Percentiles rank a stretch among this genome's conserved stretches.
Conservation (phyloP, 2,888 invertebrate genomes). For the Chloroclysta siterata region DNA sequence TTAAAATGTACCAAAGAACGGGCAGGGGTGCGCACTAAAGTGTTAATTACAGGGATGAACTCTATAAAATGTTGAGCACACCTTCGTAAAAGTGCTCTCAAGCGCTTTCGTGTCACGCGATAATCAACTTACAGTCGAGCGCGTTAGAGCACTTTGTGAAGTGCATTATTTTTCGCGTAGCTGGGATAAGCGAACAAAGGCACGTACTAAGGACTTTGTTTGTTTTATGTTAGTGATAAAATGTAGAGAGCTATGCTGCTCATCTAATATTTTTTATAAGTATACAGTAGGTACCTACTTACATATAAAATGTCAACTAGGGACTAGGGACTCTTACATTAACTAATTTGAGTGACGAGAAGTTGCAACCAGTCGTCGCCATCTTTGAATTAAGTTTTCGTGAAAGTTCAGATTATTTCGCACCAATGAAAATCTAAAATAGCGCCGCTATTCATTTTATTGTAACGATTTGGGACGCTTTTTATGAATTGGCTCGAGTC, state of each 20-base stretch:
- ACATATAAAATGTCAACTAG: no score
- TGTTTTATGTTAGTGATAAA: slow-evolving; percentile 32
- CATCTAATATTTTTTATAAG: slow-evolving; percentile 20
- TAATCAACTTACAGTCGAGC: slow-evolving; percentile 30
- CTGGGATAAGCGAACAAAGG: slow-evolving; percentile 25
- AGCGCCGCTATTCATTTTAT: no score
- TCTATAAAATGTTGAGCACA: slow-evolving; percentile 36
- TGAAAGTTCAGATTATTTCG: background rate
- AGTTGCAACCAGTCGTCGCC: no score
- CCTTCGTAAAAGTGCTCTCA: slow-evolving; percentile 33
- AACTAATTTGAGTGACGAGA: no score
- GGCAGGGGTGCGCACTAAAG: slow-evolving; percentile 33
- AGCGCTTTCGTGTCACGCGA: slow-evolving; percentile 23
- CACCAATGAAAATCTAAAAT: no score
- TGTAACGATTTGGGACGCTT: no score
- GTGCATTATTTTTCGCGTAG: slow-evolving; percentile 17
- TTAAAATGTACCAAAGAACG: slow-evolving; percentile 30
- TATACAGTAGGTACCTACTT: background rate
- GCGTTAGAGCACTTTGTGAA: slow-evolving; percentile 17
- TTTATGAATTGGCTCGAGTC: no score
- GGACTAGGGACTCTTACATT: no score
- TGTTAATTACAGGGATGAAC: slow-evolving; percentile 41
- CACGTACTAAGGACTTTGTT: slow-evolving; percentile 30
- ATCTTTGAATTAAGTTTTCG: background rate
- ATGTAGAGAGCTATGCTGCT: background rate